Base-by-base conservation (phyloP, 2,888 invertebrate genomes). In the Onthophagus sagittarius region DNA sequence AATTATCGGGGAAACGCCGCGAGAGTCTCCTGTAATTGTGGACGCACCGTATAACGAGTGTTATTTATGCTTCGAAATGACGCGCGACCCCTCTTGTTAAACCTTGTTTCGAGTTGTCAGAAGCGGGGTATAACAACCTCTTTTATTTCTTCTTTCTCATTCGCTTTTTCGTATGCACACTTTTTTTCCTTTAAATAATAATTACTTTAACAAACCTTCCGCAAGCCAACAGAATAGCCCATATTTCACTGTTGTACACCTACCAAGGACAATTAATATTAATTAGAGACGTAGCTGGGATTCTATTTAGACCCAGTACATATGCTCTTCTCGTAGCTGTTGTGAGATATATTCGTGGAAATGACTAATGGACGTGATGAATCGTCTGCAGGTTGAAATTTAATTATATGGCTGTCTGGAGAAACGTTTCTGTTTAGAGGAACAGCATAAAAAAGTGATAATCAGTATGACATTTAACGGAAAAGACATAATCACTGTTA, bases 1-100 rank as follows among this genome's bases (percentile, higher is more conserved):
- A 67, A 67, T 67, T 67, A 67, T 67, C 67, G 23, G 39, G 23
- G 39, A 67, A 67, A 15, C 67, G 31, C 23, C 67, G 31, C 32
- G n/a, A 23, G 67, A 67, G 67, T 67, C 23, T n/a, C 31, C 32
- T 15, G 32, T 67, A 67, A 67, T 67, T 67, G 67, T 67, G 67
- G 32, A 23, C 31, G 23, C 67, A 23, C 13, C 67, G 9, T 23
- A 23, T 67, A 67, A 67, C 67, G 67, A 67, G 67, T 31, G 67
- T 67, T 67, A 67, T 67, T 67, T 67, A 67, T 67, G 67, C 39
- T 53, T 67, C 5, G 67, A 67, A 32, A 23, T 31, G 67, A 67
- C 67, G 67, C 15, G 67, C 39, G 39, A 53, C 39, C 39, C 23
- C 39, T 53, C 39, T 53, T 53, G 39, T 53, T 53, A 53, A 53